phyloP scores from a whole-genome alignment of 2,888 invertebrate species.

The Homarus gammarus region DNA sequence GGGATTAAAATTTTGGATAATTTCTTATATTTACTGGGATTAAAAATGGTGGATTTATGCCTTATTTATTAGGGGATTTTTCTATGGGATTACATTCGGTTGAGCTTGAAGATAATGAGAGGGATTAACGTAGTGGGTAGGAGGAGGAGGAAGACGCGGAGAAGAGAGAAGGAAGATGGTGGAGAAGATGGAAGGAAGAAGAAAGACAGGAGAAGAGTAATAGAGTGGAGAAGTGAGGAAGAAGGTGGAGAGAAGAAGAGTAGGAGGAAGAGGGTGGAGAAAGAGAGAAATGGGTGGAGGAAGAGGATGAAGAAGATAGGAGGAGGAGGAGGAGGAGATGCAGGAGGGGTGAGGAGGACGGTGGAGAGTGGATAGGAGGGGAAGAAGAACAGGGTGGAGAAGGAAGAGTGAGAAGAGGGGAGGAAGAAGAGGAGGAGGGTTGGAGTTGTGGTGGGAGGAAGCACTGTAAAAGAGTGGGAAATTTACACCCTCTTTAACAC shows the following conservation, averaged over 20 bases:
- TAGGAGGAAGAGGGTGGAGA: neutral
- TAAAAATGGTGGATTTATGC: too few species aligned
- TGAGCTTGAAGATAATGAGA: too few species aligned
- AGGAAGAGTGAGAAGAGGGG: constrained; percentile 10
- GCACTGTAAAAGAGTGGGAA: too few species aligned
- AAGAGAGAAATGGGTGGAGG: too few species aligned
- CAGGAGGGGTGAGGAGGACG: neutral
- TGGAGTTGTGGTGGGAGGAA: too few species aligned
- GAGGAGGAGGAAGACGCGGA: constrained; percentile 1
- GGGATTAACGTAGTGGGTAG: neutral
- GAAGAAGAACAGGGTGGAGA: neutral
- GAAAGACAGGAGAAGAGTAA: constrained; percentile 1
- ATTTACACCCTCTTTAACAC: too few species aligned
- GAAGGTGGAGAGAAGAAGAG: neutral
- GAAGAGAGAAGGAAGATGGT: neutral
- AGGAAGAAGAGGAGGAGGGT: neutral
- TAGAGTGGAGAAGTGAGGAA: neutral
- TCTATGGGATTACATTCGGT: too few species aligned
- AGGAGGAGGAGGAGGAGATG: neutral
- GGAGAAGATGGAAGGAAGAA: neutral
- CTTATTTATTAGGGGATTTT: too few species aligned
- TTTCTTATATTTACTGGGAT: too few species aligned
- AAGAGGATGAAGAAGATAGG: too few species aligned
- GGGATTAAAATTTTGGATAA: too few species aligned
- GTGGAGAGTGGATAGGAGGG: neutral